phyloP scores from a whole-genome alignment of 2,797 vertebrate species.

The Diceros bicornis region DNA sequence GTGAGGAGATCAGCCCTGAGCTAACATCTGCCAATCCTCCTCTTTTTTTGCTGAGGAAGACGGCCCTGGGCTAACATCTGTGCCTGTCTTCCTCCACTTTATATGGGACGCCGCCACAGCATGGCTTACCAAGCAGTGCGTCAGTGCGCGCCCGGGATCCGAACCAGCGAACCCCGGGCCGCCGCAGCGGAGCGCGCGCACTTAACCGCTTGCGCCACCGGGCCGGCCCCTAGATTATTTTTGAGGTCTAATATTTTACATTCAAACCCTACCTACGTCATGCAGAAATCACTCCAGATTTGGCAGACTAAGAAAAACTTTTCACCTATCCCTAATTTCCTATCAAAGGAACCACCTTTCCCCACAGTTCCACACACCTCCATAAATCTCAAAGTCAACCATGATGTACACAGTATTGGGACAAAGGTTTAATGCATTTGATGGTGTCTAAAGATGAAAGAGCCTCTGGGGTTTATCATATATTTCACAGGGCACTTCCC shows the following conservation, averaged over 20 bases:
- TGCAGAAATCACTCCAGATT: neutral
- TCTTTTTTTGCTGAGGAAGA: no score
- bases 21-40: no score
- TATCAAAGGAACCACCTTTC: neutral
- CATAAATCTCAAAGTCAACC: neutral
- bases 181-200: no score
- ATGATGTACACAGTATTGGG: neutral
- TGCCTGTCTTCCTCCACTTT: no score
- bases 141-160: no score
- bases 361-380: neutral
- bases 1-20: no score
- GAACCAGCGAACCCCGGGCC: no score
- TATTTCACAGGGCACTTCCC: neutral
- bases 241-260: neutral
- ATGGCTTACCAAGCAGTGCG: no score
- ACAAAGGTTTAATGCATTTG: neutral
- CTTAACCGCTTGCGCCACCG: no score
- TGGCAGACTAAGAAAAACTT: neutral
- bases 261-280: neutral
- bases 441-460: neutral
- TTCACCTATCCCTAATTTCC: neutral
- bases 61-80: no score
- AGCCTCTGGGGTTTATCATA: neutral
- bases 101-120: no score
- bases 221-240: conserved; percentile 11